Conservation (phyloP, 2,888 invertebrate genomes). For the Cataglyphis cursor region DNA sequence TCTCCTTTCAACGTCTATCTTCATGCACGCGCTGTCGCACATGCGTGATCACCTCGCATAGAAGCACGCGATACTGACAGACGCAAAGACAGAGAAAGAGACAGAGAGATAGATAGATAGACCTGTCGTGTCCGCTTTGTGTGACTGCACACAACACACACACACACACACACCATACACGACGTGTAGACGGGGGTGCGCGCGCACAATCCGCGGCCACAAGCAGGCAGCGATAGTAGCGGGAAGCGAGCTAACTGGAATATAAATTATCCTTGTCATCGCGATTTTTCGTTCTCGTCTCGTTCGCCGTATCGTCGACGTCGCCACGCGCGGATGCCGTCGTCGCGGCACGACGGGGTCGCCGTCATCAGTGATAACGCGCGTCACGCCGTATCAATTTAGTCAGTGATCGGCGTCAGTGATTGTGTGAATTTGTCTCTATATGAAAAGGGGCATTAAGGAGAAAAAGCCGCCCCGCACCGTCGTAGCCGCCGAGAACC, state of each 20-base stretch:
- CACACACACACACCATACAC: slow-evolving; percentile 20
- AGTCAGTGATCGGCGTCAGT: slow-evolving; percentile 3
- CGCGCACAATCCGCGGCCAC: slow-evolving; percentile 58
- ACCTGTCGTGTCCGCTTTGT: slow-evolving; percentile 10
- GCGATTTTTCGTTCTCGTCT: slow-evolving; percentile 7
- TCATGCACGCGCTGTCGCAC: slow-evolving; percentile 31
- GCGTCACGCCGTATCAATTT: slow-evolving; percentile 46
- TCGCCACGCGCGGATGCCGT: slow-evolving; percentile 63
- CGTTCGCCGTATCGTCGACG: slow-evolving; percentile 20
- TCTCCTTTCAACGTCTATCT: neutral
- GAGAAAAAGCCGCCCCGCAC: slow-evolving; percentile 52
- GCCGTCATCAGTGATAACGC: slow-evolving; percentile 59
- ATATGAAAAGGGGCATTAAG: slow-evolving; percentile 67
- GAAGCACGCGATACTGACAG: slow-evolving; percentile 32
- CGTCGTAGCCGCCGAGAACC: slow-evolving; percentile 20
- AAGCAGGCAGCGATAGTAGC: slow-evolving; percentile 15
- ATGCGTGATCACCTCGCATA: slow-evolving; percentile 12
- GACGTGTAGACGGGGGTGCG: slow-evolving; percentile 53
- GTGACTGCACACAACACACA: neutral
- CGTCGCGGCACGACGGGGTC: slow-evolving; percentile 51
- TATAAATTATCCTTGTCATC: slow-evolving; percentile 36
- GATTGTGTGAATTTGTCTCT: slow-evolving; percentile 38
- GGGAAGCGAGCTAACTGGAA: slow-evolving; percentile 37
- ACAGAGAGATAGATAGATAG: slow-evolving; percentile 23
- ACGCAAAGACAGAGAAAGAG: slow-evolving; percentile 3